Percentiles rank a stretch among this genome's conserved stretches.
phyloP scores from a whole-genome alignment of 2,113 vertebrate species.

The Pipa parva region DNA sequence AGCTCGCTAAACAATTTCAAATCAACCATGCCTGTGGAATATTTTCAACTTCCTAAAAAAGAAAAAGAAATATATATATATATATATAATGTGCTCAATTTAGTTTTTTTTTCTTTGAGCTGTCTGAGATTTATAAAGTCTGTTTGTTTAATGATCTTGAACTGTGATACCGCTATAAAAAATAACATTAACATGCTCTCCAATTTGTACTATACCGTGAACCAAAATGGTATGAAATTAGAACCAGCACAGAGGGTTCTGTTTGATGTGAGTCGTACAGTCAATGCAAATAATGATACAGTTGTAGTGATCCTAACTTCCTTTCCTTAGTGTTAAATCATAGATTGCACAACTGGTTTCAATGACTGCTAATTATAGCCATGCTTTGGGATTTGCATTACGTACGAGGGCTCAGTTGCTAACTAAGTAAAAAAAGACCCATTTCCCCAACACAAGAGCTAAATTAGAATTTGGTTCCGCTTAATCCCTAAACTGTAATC shows the following conservation, averaged over 20 bases:
- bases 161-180: slow-evolving; percentile 56
- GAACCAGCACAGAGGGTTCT: slow-evolving; percentile 41
- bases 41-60: slow-evolving; percentile 40
- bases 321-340: slow-evolving; percentile 29
- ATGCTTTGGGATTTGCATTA: not conserved
- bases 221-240: slow-evolving; percentile 48
- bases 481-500: slow-evolving; percentile 1
- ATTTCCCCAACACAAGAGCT: slow-evolving; percentile 8
- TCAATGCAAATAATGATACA: slow-evolving; percentile 17
- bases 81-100: fast-evolving
- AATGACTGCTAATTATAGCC: slow-evolving; percentile 43
- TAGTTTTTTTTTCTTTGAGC: slow-evolving; percentile 48
- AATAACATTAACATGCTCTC: slow-evolving; percentile 42
- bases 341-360: slow-evolving; percentile 39
- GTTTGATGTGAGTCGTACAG: slow-evolving; percentile 27
- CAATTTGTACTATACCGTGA: slow-evolving; percentile 49
- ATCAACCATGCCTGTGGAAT: slow-evolving; percentile 47
- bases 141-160: slow-evolving; percentile 67
- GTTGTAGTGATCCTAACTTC: slow-evolving; percentile 16
- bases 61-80: slow-evolving; percentile 42
- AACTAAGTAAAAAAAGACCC: not conserved
- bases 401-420: too few relatives aligned
- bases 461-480: slow-evolving; percentile 26
- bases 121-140: slow-evolving; percentile 52
- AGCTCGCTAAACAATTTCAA: slow-evolving; percentile 52